Base-by-base conservation (phyloP, 2,888 invertebrate species). In the Brachynemurus nebulosus region DNA sequence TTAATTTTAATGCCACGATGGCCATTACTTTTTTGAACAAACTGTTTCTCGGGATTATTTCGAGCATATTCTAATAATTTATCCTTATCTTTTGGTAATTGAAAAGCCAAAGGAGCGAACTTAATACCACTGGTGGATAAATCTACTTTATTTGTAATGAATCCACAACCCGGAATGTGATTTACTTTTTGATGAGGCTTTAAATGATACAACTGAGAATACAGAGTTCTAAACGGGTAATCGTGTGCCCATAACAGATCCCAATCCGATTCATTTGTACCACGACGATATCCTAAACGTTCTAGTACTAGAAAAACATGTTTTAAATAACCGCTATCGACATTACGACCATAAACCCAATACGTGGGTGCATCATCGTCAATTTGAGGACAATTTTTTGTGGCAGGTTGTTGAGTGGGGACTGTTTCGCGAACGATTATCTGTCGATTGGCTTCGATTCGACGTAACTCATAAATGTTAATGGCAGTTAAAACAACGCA, bases 91-190 rank as follows among this genome's bases (percentile, higher is more conserved):
- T 72, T 66, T 0, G 97, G 96, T 47, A 97, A 66, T 57, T 80
- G 79, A 61, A 95, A 97, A 0, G 96, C 89, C 52, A 72, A 74
- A 0, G 95, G 96, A 47, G 95, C 80, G 55, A 83, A 86, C 46
- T 76, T 72, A 14, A 85, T 69, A n/a, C 73, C 64, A 0, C 85
- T 77, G 3, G 83, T 86, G 0, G 91, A 90, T 42, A 97, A 69
- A 57, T 84, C 83, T 4, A 84, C 88, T 71, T 97, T 97, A 58
- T 88, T 91, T 0, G 93, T 92, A 41, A 96, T 78, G 58, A 75
- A 91, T 0, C 95, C 95, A 35, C 86, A 86, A 0, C 95, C 96
- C 0, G 96, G 96, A 54, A 92, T 84, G 59, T 96, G 93, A 59
- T 97, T 97, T 0, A 96, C 80, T 61, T 71, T 78, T 60, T 93